Base-by-base conservation (phyloP, 2,113 vertebrate species). In the Diadophis punctatus region DNA sequence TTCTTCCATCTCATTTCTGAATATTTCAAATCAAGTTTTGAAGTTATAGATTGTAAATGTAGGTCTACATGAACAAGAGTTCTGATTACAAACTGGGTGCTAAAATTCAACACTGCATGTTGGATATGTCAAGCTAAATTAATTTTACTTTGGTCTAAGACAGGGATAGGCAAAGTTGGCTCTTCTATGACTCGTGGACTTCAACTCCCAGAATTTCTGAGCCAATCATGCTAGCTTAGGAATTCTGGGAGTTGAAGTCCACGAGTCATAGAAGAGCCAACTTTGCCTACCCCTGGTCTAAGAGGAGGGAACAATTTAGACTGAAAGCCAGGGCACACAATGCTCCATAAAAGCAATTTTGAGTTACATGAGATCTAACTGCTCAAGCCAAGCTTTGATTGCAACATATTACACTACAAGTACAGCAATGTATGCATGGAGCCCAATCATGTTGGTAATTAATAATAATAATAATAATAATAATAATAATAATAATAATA, bases 391-490 rank as follows among this genome's bases (percentile, higher is more conserved):
- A 86, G 43, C 87, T 14, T 49, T 1, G 8, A 55, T 63, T 86
- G 3, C 60, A 46, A 53, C 60, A 3, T 0, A 34, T 87, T 52
- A 0, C 0, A 0, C 0, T 74, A 14, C 0, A 5, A 84, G 49
- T 68, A 12, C 0, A 56, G 88, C 55, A 1, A 53, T 20, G 0
- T 30, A 53, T 0, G 0, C 7, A 1, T 60, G 58, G 2, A 55
- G 2, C 0, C 34, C 3, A 89, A 86, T 1, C 23, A 55, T 2
- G 18, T 2, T 86, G 20, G 22, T 0, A 60, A 91, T 90, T 87
- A 86, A n/a, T n/a, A n/a, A n/a, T n/a, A n/a, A n/a, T n/a, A n/a
- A n/a, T n/a, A n/a, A n/a, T n/a, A n/a, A n/a, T n/a, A n/a, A n/a
- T n/a, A n/a, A n/a, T n/a, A n/a, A n/a, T n/a, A n/a, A n/a, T n/a